phyloP scores from a whole-genome alignment of 2,888 invertebrate genomes.

The Harpagoxenus sublaevis region DNA sequence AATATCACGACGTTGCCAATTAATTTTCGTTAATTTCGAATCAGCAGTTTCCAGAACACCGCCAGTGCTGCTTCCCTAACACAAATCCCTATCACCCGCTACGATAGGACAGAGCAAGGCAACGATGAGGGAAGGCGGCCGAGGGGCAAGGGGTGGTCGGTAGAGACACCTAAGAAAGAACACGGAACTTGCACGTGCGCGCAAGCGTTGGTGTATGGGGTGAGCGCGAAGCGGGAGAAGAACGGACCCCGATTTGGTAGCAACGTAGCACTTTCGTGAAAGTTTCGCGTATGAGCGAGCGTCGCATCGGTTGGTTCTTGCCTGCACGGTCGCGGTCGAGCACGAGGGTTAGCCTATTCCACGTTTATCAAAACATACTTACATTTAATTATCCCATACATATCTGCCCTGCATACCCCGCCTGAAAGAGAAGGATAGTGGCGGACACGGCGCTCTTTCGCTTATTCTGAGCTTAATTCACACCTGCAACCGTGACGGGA shows the following conservation, averaged over 20 bases:
- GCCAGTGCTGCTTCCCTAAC: slow-evolving; percentile 70
- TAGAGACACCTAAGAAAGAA: slow-evolving; percentile 39
- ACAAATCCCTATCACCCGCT: slow-evolving; percentile 74
- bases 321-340: slow-evolving; percentile 42
- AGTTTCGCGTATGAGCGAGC: slow-evolving; percentile 71
- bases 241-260: slow-evolving; percentile 32
- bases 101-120: slow-evolving; percentile 63
- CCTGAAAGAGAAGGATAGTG: slow-evolving; percentile 72
- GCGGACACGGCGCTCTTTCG: slow-evolving; percentile 66
- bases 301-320: slow-evolving; percentile 68
- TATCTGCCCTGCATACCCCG: slow-evolving; percentile 67
- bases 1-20: slow-evolving; percentile 84
- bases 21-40: slow-evolving; percentile 85
- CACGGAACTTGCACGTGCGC: slow-evolving; percentile 45
- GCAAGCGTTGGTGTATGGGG: slow-evolving; percentile 22
- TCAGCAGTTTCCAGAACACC: slow-evolving; percentile 84
- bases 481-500: slow-evolving; percentile 83
- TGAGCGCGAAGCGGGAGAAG: background rate
- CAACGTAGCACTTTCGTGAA: slow-evolving; percentile 75
- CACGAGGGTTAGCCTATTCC: slow-evolving; percentile 52
- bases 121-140: slow-evolving; percentile 41
- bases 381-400: slow-evolving; percentile 84
- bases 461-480: slow-evolving; percentile 82
- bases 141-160: background rate
- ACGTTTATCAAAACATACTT: slow-evolving; percentile 82